phyloP scores from a whole-genome alignment of 2,888 invertebrate genomes.

The Teleogryllus oceanicus region DNA sequence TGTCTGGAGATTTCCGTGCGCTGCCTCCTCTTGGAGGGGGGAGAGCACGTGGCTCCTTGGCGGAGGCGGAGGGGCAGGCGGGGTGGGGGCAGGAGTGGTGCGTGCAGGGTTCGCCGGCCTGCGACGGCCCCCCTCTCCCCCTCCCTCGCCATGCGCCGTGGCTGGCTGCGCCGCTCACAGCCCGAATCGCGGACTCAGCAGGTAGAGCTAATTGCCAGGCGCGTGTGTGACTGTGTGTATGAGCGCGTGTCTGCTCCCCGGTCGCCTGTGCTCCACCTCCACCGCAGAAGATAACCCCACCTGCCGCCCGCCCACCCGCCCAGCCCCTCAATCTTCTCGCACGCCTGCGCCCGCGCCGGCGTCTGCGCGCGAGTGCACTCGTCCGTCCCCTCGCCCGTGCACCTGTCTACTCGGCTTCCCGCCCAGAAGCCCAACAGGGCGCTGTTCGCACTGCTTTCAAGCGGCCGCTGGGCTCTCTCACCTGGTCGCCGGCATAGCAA shows the following conservation, averaged over 20 bases:
- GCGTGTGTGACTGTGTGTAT: slow-evolving; percentile 18
- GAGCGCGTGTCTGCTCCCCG: neutral
- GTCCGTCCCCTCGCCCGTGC: too few species aligned
- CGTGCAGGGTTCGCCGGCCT: neutral
- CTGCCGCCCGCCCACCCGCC: neutral
- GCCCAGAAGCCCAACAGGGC: too few species aligned
- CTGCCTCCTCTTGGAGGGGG: neutral
- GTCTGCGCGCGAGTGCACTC: too few species aligned
- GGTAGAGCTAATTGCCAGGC: neutral
- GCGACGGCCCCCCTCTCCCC: neutral
- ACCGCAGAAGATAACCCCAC: too few species aligned
- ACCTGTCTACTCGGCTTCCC: too few species aligned
- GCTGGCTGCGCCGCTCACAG: neutral
- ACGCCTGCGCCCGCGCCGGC: neutral
- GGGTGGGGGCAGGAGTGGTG: neutral
- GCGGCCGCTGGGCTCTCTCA: too few species aligned
- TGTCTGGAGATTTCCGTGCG: neutral
- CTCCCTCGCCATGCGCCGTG: too few species aligned
- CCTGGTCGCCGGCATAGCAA: too few species aligned
- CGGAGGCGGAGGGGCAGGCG: neutral
- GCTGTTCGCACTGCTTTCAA: too few species aligned
- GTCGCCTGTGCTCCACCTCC: too few species aligned
- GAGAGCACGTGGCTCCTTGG: neutral
- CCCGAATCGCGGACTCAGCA: neutral
- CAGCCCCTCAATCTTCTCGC: neutral